Base-by-base conservation (phyloP, 2,797 vertebrate species). In the Bradypodion ventrale region DNA sequence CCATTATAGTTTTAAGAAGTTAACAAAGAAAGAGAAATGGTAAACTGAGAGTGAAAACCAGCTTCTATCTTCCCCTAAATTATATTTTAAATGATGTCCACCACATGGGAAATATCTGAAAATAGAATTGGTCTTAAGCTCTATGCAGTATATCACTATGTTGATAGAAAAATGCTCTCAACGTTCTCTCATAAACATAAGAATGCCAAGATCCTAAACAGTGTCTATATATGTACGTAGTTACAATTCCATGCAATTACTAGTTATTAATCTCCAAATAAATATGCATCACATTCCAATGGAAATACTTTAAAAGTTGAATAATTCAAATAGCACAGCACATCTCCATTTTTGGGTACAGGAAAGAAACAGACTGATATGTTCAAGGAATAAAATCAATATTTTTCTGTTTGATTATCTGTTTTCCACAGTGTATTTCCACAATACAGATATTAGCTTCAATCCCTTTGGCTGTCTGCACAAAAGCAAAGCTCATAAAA, bases 401-500 rank as follows among this genome's bases (percentile, higher is more conserved):
- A 69, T 16, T 40, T 70, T 76, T 80, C 32, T 72, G 35, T 52
- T 72, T 80, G 72, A 52, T 83, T 29, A 40, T 62, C 29, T 77
- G 6, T 56, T 62, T 21, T 27, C 52, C 25, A 19, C 60, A 79
- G 42, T 60, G 35, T 35, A 65, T 46, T 59, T 29, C 27, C 70
- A 77, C 66, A 16, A n/a, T 37, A 72, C 1, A 37, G 78, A 42
- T 25, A 46, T 6, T 72, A 59, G 5, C 19, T 76, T 44, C 37
- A 59, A 46, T 2, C 37, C 56, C 40, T 13, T 35, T 56, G 16
- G 46, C 65, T 84, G 10, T 25, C 10, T n/a, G 21, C 29, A 66
- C 12, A 77, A 72, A 84, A 77, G 16, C 29, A 56, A 72, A 76
- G 65, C 74, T 42, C 32, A 83, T 80, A 69, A 77, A 81, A 29